Evolutionary conservation across 2,113 vertebrate genomes (phyloP).

Genomic region (Alexandromys fortis): DNA sequence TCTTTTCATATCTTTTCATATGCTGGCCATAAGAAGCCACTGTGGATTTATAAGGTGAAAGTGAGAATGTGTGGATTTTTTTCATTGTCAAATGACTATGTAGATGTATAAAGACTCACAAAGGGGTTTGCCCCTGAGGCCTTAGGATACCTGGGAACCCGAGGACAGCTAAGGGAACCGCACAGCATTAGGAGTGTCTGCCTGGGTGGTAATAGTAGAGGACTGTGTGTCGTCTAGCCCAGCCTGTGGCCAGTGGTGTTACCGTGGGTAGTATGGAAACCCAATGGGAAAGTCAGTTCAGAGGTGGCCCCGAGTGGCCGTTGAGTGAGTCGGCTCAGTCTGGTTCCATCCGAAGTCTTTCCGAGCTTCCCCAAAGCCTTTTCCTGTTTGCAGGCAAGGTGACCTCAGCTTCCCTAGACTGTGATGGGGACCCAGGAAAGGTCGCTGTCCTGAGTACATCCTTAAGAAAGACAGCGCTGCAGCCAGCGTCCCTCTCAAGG

Average conservation of each 20-base stretch:
- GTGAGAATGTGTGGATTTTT: not conserved
- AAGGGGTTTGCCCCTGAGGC: not conserved
- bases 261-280: fast-evolving
- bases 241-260: not conserved
- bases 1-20: not conserved
- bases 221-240: fast-evolving
- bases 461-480: not conserved
- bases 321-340: fast-evolving
- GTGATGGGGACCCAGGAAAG: not conserved
- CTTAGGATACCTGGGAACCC: fast-evolving
- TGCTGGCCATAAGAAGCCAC: not conserved
- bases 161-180: not conserved
- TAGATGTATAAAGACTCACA: not conserved
- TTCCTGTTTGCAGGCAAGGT: no score
- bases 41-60: not conserved
- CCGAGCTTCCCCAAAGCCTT: not conserved
- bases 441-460: not conserved
- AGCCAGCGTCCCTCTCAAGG: not conserved
- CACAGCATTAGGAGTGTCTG: fast-evolving
- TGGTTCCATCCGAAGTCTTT: not conserved
- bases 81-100: fast-evolving
- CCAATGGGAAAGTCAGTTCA: not conserved
- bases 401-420: not conserved
- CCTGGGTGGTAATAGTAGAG: fast-evolving
- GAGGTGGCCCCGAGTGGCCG: no score